A percentile compares a stretch with the other conserved stretches of the same genome.
Conservation (phyloP, 2,888 invertebrate species). For the Apodemia zela region DNA sequence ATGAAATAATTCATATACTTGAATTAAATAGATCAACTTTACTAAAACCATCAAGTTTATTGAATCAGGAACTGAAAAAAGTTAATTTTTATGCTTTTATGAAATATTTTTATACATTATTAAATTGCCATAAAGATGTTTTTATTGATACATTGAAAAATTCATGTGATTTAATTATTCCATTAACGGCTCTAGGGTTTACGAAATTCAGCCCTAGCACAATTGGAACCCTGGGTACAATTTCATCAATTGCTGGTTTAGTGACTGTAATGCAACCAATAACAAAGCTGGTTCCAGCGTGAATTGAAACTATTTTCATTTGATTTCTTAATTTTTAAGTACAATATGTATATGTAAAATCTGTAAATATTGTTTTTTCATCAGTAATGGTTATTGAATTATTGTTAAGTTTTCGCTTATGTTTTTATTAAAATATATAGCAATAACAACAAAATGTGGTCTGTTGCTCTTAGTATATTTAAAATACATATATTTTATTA, state of each 20-base stretch:
- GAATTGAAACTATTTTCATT: conserved; percentile 35
- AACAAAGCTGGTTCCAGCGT: conserved; percentile 85
- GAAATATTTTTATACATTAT: conserved; percentile 50
- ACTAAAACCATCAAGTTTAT: conserved; percentile 63
- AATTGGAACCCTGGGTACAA: conserved; percentile 88
- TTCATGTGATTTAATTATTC: conserved; percentile 92
- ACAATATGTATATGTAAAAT: no score
- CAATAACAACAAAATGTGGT: no score
- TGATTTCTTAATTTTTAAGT: no score
- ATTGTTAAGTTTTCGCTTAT: no score
- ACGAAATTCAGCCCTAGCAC: conserved; percentile 88
- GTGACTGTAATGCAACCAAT: conserved; percentile 88
- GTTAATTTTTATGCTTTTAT: conserved; percentile 45
- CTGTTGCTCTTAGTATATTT: no score
- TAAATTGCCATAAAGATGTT: conserved; percentile 81
- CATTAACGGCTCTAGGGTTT: conserved; percentile 89
- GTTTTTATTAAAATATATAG: no score
- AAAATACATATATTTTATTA: no score
- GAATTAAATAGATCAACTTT: conserved; percentile 65
- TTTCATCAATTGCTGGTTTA: conserved; percentile 91
- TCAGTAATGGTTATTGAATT: no score
- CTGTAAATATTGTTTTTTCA: no score
- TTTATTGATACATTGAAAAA: conserved; percentile 92
- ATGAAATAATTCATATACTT: conserved; percentile 86
- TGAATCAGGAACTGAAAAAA: conserved; percentile 47